Evolutionary conservation across 2,797 vertebrate species (phyloP), one percentile per base, ranked within the genome.

Genomic region (Syndactyla subalaris): DNA sequence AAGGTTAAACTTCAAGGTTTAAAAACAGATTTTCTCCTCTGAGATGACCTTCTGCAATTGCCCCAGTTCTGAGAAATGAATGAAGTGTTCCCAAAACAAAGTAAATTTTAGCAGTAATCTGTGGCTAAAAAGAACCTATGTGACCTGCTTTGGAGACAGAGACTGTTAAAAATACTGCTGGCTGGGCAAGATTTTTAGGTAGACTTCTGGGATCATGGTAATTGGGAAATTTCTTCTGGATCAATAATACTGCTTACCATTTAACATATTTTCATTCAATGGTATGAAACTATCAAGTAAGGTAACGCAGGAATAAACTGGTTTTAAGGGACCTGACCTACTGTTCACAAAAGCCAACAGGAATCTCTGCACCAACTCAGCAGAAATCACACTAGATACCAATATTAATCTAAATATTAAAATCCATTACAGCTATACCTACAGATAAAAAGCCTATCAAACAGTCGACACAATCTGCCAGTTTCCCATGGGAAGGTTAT

Each of bases 151-250:
- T 88, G 72, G 77, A 94, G 92, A 87, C 29, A 75, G 65, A 57
- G 68, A 58, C 57, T 88, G 85, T 93, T 95, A 96, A 96, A 97
- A 96, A 97, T 96, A 96, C 41, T 80, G 78, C 71, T 94, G 83
- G 61, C 73, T 91, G 52, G 89, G 91, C 88, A 93, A 96, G 73
- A 93, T 68, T 92, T 94, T 59, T 62, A 45, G 94, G 39, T 45
- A 94, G 77, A 75, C 73, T 73, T 96, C 55, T 80, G 85, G 89
- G 73, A 93, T 72, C 58, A 32, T 23, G 51, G 30, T 85, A 95
- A 95, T 80, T 82, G 81, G 59, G 43, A 67, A 96, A 95, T 80
- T 96, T 83, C 78, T 95, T 58, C 23, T 1, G 2, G 76, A 91
- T 79, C 94, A 95, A 82, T 39, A 88, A 61, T 65, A 85, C 55